Conservation (phyloP, 2,888 invertebrate species). For the Eristalinus aeneus region DNA sequence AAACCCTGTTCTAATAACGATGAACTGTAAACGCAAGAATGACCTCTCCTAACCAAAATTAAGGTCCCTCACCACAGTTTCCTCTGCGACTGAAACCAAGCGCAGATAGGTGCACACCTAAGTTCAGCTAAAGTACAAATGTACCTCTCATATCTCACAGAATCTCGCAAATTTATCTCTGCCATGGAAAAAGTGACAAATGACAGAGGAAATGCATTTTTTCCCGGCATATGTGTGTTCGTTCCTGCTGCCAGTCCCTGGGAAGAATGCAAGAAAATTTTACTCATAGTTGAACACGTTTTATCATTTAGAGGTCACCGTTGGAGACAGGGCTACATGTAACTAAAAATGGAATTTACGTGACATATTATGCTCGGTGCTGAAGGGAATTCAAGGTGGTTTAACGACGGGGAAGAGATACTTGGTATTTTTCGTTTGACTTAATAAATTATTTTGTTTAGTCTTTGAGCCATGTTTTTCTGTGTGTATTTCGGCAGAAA, state of each 20-base stretch:
- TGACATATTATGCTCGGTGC: constrained; percentile 3
- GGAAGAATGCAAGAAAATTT: constrained; percentile 1
- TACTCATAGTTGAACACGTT: constrained; percentile 26
- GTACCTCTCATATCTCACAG: background rate
- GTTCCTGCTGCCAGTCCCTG: background rate
- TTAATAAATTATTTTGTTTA: background rate
- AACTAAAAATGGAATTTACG: constrained; percentile 20
- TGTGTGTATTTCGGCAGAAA: no score
- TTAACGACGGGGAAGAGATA: background rate
- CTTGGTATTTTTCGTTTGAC: background rate
- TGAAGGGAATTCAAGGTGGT: background rate
- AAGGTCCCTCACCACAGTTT: no score
- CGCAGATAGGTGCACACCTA: background rate
- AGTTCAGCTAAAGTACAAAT: background rate
- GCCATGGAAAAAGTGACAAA: constrained; percentile 33
- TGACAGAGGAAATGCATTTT: constrained; percentile 37
- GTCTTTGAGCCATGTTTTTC: no score
- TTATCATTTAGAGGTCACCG: constrained; percentile 31
- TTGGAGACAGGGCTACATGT: background rate
- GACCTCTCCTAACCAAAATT: no score
- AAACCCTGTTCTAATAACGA: no score
- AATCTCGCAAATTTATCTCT: constrained; percentile 29
- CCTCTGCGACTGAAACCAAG: no score
- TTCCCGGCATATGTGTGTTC: background rate
- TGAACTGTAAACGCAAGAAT: no score